These are phyloP conservation scores for Steatocranus sp. DNA, from an alignment of 2,797 vertebrate species.

Conservation along the genomic window DNA sequence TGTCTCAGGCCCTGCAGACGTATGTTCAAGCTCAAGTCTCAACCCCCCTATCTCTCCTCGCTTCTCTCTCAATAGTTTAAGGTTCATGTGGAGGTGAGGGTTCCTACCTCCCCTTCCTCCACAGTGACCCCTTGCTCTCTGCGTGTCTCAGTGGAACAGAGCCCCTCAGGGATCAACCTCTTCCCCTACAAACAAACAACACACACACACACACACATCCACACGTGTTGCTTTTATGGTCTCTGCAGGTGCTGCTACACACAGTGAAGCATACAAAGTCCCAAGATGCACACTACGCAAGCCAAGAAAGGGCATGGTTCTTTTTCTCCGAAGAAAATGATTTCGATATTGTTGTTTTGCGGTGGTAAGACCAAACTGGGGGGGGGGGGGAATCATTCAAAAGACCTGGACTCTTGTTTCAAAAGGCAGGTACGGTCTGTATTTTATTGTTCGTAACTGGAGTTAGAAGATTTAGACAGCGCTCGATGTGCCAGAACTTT, in stretches of 20 bases:
- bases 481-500: constrained; percentile 13
- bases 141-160: constrained; percentile 54
- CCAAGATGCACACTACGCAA: background rate
- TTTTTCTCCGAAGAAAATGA: background rate
- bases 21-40: constrained; percentile 74
- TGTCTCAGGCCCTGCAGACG: constrained; percentile 61
- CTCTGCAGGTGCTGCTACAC: constrained; percentile 56
- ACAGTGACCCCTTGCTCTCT: constrained; percentile 59
- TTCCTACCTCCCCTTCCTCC: constrained; percentile 24
- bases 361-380: background rate
- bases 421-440: constrained; percentile 16
- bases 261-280: background rate
- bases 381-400: background rate
- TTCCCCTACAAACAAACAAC: constrained; percentile 33
- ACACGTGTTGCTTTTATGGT: constrained; percentile 35
- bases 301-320: constrained; percentile 9
- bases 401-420: background rate
- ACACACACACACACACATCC: background rate
- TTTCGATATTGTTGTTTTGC: background rate
- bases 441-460: constrained; percentile 7
- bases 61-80: constrained; percentile 39
- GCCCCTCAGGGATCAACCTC: constrained; percentile 60
- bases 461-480: constrained; percentile 26
- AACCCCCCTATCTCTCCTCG: constrained; percentile 6
- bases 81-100: constrained; percentile 68